Conservation (phyloP, 2,113 vertebrate genomes). For the Semicossyphus pulcher region DNA sequence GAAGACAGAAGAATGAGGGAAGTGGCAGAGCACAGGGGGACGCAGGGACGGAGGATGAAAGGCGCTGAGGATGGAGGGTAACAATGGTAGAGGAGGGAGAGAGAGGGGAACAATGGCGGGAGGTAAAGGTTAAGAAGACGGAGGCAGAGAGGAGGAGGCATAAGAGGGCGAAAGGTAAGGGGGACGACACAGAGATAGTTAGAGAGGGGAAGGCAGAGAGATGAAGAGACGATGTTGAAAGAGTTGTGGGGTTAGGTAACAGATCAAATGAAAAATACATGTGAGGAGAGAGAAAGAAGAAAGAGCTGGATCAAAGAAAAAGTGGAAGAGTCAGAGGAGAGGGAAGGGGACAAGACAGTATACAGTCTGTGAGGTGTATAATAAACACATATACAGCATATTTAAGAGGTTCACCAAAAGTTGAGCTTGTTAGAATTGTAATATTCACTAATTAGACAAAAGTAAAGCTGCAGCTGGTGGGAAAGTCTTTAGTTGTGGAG, state of each 20-base stretch:
- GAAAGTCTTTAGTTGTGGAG: too few relatives aligned
- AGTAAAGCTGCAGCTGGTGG: too few relatives aligned
- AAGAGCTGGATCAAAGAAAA: background rate
- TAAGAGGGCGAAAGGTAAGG: background rate
- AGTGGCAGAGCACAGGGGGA: slow-evolving; percentile 34
- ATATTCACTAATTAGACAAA: too few relatives aligned
- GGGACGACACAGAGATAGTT: background rate
- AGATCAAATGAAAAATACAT: slow-evolving; percentile 8
- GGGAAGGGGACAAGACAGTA: background rate
- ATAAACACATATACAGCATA: too few relatives aligned
- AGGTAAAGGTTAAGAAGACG: background rate
- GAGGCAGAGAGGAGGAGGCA: background rate
- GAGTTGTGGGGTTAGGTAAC: too few relatives aligned
- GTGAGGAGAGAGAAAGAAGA: background rate
- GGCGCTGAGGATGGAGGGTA: slow-evolving; percentile 14
- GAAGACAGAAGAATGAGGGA: slow-evolving; percentile 47
- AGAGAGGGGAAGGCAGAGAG: background rate
- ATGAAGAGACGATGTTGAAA: background rate
- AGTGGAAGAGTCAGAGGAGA: background rate
- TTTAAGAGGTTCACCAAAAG: too few relatives aligned
- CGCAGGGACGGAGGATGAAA: slow-evolving; percentile 36
- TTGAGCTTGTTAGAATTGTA: too few relatives aligned
- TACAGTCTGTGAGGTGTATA: background rate
- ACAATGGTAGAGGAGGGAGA: slow-evolving; percentile 17
- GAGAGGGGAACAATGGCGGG: slow-evolving; percentile 5